Evolutionary conservation across 2,113 vertebrate genomes (phyloP).

Genomic region (Clarias macrocephalus): DNA sequence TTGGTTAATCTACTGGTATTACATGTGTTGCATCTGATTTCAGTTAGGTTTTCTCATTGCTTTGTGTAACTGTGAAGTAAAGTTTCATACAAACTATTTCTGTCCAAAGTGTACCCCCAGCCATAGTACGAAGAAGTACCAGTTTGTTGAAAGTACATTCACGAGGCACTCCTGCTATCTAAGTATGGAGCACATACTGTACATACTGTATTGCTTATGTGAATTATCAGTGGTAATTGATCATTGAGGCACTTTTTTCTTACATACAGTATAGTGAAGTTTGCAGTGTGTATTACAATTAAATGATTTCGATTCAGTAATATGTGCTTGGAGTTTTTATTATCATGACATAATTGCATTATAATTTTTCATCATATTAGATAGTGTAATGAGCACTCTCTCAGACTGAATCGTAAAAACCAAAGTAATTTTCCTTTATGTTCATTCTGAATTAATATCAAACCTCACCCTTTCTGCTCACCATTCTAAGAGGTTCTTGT

Average conservation of each 20-base stretch:
- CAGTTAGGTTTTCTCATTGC: neutral
- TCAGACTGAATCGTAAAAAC: neutral
- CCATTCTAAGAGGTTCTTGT: neutral
- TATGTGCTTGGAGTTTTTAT: neutral
- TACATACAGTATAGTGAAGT: neutral
- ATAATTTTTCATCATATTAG: neutral
- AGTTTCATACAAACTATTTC: neutral
- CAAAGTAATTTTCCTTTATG: neutral
- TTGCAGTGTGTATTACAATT: neutral
- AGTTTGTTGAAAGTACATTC: neutral
- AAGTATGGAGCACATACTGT: neutral
- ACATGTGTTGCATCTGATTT: neutral
- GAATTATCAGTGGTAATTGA: neutral
- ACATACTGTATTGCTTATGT: neutral
- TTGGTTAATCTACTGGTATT: neutral
- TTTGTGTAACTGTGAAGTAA: neutral
- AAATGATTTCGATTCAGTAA: neutral
- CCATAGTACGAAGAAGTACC: neutral
- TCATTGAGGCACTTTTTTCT: neutral
- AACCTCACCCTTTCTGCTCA: constrained; percentile 1
- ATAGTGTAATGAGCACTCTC: neutral
- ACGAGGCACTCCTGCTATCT: neutral
- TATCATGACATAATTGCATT: neutral
- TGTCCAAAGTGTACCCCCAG: neutral
- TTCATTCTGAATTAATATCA: neutral